Conservation (phyloP, 2,797 vertebrate species). For the Galaxias olidus region DNA sequence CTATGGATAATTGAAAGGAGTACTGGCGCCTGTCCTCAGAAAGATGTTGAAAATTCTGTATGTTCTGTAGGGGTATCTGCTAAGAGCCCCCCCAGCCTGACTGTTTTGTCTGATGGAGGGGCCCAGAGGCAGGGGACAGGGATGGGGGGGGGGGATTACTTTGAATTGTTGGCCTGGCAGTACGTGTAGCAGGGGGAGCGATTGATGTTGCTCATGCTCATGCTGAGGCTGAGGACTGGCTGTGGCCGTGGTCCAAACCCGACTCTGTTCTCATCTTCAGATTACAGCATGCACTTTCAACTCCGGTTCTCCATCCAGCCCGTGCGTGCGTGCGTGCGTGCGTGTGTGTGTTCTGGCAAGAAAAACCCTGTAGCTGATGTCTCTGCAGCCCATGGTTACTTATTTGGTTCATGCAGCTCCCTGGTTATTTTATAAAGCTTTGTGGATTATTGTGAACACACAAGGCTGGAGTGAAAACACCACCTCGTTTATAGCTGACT, state of each 20-base stretch:
- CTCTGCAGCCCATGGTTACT: not conserved
- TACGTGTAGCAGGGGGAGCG: conserved; percentile 2
- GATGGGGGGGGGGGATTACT: not conserved
- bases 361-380: not conserved
- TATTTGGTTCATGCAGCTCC: not conserved
- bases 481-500: conserved; percentile 9
- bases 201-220: conserved; percentile 8
- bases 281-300: conserved; percentile 8
- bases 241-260: not conserved
- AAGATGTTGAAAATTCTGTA: not conserved
- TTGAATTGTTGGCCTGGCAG: conserved; percentile 5
- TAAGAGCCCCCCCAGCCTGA: not conserved
- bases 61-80: not conserved
- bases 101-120: too few relatives aligned
- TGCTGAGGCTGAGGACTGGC: not conserved
- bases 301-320: not conserved
- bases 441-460: not conserved
- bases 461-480: conserved; percentile 7
- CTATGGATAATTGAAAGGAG: not conserved
- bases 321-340: not conserved
- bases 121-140: conserved; percentile 4
- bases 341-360: not conserved
- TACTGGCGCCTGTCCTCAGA: not conserved
- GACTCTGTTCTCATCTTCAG: not conserved
- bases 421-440: not conserved